A percentile compares a stretch with the other conserved stretches of the same genome.
Conservation (phyloP, 2,888 invertebrate genomes). For the Apamea monoglypha region DNA sequence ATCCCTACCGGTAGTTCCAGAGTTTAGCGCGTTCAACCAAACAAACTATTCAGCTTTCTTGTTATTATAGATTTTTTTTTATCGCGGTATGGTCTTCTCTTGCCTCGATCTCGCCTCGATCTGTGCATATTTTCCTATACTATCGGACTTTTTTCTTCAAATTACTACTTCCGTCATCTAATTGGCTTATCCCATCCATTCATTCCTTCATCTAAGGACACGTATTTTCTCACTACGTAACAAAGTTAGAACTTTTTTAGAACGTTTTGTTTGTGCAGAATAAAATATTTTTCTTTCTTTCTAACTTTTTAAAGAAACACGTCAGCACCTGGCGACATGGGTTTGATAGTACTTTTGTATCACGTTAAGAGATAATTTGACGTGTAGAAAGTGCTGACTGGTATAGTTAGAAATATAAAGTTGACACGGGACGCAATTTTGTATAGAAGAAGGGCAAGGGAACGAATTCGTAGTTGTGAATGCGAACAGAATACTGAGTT, state of each 20-base stretch:
- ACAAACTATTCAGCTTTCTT: too few species aligned
- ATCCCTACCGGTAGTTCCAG: too few species aligned
- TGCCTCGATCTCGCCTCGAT: too few species aligned
- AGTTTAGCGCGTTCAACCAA: too few species aligned
- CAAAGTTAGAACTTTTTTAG: slow-evolving; percentile 1
- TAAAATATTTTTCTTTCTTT: too few species aligned
- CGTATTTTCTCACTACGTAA: background rate
- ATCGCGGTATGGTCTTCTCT: too few species aligned
- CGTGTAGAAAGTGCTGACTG: background rate
- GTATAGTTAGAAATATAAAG: background rate
- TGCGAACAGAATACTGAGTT: background rate
- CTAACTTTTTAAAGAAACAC: slow-evolving; percentile 16
- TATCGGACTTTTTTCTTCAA: background rate
- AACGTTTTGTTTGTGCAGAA: too few species aligned
- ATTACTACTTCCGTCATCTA: background rate
- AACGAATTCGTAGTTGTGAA: background rate
- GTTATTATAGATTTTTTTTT: too few species aligned
- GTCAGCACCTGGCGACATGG: background rate
- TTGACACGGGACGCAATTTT: background rate
- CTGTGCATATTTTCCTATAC: background rate
- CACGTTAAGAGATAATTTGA: slow-evolving; percentile 1
- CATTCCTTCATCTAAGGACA: background rate
- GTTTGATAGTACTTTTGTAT: slow-evolving; percentile 18
- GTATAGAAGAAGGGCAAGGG: too few species aligned
- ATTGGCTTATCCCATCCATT: slow-evolving; percentile 5